These are phyloP conservation scores for Sinella curviseta DNA, from an alignment of 1,140 invertebrate genomes.

Conservation along the genomic window DNA sequence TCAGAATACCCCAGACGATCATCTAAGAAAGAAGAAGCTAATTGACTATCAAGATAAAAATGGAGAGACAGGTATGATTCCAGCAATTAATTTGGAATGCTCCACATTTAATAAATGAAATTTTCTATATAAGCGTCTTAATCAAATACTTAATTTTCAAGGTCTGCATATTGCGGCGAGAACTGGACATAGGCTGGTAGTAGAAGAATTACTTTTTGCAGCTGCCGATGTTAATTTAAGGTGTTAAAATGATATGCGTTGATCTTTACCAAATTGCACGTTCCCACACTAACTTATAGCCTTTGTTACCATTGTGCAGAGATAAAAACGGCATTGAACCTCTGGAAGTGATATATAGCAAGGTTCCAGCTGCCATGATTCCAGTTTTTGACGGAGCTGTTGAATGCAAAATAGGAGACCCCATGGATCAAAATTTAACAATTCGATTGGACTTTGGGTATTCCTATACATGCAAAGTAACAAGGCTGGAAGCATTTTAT, in stretches of 20 bases:
- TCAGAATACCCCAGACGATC: background rate
- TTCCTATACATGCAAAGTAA: background rate
- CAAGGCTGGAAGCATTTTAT: background rate
- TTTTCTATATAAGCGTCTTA: background rate
- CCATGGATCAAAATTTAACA: background rate
- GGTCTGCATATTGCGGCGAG: background rate
- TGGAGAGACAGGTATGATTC: slow-evolving; percentile 33
- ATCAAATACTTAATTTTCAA: background rate
- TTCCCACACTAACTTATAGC: too few relatives aligned
- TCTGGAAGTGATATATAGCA: slow-evolving; percentile 34
- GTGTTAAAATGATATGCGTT: background rate
- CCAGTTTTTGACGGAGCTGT: slow-evolving; percentile 29
- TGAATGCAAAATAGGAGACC: slow-evolving; percentile 11
- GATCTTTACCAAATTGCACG: background rate
- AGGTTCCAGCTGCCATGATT: slow-evolving; percentile 34
- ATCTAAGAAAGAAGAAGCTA: background rate
- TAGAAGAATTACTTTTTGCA: slow-evolving; percentile 14
- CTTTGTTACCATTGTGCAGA: too few relatives aligned
- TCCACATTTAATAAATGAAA: background rate
- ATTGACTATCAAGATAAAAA: slow-evolving; percentile 37
- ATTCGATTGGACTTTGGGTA: slow-evolving; percentile 15
- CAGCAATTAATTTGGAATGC: too few relatives aligned
- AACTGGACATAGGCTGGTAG: slow-evolving; percentile 28
- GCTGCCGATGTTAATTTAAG: slow-evolving; percentile 28
- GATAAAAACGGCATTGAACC: slow-evolving; percentile 29